Evolutionary conservation across 1,140 invertebrate species (phyloP).

Genomic region (Arion vulgaris): DNA sequence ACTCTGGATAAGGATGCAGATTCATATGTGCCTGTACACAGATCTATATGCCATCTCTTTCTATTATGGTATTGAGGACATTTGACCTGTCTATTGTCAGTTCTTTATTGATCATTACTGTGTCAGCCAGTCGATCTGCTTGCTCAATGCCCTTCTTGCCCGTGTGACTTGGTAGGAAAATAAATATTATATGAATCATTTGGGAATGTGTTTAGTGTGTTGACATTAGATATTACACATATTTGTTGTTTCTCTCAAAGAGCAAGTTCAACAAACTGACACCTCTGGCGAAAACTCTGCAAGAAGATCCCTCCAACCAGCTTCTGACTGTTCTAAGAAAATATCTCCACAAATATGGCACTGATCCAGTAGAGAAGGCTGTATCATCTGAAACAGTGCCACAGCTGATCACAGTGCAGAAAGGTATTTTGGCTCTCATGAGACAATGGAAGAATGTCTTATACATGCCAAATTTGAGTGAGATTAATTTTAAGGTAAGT

Average conservation of each 20-base stretch:
- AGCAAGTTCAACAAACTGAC: constrained; percentile 93
- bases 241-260: constrained; percentile 73
- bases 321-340: constrained; percentile 90
- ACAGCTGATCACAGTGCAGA: constrained; percentile 87
- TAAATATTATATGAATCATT: no score
- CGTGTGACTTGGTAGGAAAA: no score
- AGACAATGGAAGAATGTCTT: constrained; percentile 97
- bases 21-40: no score
- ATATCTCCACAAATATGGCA: constrained; percentile 84
- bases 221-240: not conserved
- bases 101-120: no score
- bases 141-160: no score
- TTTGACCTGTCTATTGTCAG: no score
- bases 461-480: constrained; percentile 91
- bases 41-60: no score
- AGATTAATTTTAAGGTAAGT: constrained; percentile 77
- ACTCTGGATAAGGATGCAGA: no score
- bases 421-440: constrained; percentile 92
- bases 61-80: no score
- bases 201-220: no score
- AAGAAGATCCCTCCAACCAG: constrained; percentile 96
- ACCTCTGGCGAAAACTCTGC: constrained; percentile 89
- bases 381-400: constrained; percentile 88
- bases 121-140: no score
- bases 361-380: constrained; percentile 85